Conservation (phyloP, 2,888 invertebrate species). For the Candidula unifasciata region DNA sequence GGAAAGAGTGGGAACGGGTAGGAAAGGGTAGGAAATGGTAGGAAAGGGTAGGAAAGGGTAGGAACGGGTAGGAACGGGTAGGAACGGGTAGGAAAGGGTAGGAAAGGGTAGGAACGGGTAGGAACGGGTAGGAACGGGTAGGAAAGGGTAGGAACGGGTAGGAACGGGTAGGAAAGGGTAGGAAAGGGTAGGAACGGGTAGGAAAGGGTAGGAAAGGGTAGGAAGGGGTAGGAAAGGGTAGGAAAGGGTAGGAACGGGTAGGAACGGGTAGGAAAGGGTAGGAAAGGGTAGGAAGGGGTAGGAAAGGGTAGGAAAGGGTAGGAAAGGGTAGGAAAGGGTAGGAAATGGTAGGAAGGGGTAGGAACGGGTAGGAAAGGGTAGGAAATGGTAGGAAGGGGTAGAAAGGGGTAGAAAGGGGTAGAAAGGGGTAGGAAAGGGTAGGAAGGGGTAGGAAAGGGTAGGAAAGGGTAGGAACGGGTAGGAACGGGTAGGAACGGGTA, state of each 20-base stretch:
- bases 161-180: neutral
- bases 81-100: neutral
- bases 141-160: neutral
- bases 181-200: constrained; percentile 6
- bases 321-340: too few species aligned
- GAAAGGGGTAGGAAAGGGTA: too few species aligned
- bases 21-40: neutral
- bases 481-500: too few species aligned
- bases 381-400: too few species aligned
- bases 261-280: constrained; percentile 34
- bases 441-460: too few species aligned
- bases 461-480: too few species aligned
- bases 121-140: neutral
- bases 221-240: constrained; percentile 5
- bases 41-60: neutral
- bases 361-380: too few species aligned
- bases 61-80: neutral
- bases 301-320: neutral
- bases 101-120: neutral
- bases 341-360: too few species aligned
- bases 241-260: constrained; percentile 30
- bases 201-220: constrained; percentile 14
- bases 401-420: too few species aligned
- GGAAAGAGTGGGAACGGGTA: neutral
- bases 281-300: constrained; percentile 11